Percentiles rank a stretch among this genome's conserved stretches.
Evolutionary conservation across 1,140 invertebrate species (phyloP).

Genomic region (Meloidogyne exigua): DNA sequence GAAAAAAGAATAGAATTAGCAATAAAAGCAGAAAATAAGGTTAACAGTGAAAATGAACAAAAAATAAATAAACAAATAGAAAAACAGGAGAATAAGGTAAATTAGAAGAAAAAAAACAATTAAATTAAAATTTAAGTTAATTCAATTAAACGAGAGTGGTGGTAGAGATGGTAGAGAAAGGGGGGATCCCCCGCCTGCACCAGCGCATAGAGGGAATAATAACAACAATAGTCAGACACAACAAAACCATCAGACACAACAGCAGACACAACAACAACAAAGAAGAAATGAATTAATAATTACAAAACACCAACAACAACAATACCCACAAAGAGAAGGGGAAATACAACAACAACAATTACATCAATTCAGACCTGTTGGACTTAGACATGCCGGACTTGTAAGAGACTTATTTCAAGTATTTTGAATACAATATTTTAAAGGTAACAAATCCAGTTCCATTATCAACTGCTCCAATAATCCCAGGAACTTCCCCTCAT

Average conservation of each 20-base stretch:
- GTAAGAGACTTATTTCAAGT: neutral
- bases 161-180: neutral
- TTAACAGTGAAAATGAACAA: neutral
- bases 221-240: too few relatives aligned
- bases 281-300: neutral
- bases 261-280: neutral
- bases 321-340: neutral
- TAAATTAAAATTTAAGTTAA: too few relatives aligned
- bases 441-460: slow-evolving; percentile 28
- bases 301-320: too few relatives aligned
- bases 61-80: neutral
- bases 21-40: neutral
- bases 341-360: slow-evolving; percentile 5
- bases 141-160: too few relatives aligned
- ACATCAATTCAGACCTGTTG: neutral
- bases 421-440: neutral
- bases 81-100: neutral
- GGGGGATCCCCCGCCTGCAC: neutral
- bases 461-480: slow-evolving; percentile 12
- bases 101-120: too few relatives aligned
- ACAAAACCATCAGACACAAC: neutral
- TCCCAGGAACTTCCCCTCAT: slow-evolving; percentile 1
- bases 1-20: slow-evolving; percentile 48
- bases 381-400: neutral
- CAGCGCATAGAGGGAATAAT: neutral